Evolutionary conservation across 1,140 invertebrate genomes (phyloP).

Genomic region (Tyrophagus putrescentiae): DNA sequence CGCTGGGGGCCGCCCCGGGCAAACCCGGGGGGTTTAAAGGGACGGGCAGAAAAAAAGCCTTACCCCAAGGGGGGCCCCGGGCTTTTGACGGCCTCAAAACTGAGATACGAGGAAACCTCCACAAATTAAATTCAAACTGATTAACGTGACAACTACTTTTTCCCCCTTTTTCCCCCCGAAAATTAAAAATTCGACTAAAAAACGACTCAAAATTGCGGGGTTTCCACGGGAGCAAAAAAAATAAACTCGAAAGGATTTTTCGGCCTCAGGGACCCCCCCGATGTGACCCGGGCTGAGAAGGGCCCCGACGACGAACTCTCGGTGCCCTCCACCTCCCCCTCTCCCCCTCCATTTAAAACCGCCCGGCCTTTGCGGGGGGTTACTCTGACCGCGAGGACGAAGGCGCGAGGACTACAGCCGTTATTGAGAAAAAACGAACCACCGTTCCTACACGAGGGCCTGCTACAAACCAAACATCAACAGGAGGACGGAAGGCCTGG

Average conservation of each 20-base stretch:
- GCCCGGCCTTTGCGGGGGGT: background rate
- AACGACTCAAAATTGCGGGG: constrained; percentile 63
- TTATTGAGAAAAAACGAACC: constrained; percentile 2
- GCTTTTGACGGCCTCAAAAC: background rate
- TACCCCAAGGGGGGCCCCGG: background rate
- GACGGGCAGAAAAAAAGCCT: background rate
- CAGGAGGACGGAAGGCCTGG: constrained; percentile 66
- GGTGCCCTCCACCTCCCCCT: too few relatives aligned
- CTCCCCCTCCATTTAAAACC: constrained; percentile 30
- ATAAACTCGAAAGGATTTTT: constrained; percentile 52
- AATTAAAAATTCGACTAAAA: constrained; percentile 72
- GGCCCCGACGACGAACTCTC: background rate
- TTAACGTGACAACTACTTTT: background rate
- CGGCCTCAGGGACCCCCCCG: constrained; percentile 24
- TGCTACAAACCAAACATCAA: constrained; percentile 39
- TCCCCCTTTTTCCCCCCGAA: background rate
- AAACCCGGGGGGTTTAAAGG: background rate
- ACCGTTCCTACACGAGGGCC: background rate
- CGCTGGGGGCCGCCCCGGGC: background rate
- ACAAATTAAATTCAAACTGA: background rate
- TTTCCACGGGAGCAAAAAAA: constrained; percentile 61
- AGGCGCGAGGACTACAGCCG: constrained; percentile 4
- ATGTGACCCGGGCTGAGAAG: background rate
- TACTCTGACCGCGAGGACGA: constrained; percentile 19
- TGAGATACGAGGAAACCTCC: background rate